Percentiles rank a stretch among this genome's conserved stretches.
phyloP scores from a whole-genome alignment of 1,140 invertebrate genomes.

The Proales similis region DNA sequence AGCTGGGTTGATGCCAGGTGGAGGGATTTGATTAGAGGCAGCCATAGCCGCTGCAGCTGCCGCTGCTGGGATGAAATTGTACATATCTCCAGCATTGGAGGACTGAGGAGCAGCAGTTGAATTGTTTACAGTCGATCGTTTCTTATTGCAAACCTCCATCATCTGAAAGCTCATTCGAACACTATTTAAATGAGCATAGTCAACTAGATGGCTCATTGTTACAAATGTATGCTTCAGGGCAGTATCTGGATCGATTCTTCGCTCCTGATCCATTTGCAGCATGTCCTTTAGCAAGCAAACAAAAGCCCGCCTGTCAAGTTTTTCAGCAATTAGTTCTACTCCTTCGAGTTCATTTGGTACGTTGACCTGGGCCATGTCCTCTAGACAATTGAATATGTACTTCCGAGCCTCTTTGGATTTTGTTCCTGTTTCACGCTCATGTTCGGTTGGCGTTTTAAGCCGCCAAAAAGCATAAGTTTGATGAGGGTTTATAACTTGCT shows the following conservation, averaged over 20 bases:
- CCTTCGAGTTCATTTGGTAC: constrained; percentile 92
- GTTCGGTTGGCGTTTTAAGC: constrained; percentile 87
- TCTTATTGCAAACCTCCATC: constrained; percentile 38
- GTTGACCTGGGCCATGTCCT: constrained; percentile 89
- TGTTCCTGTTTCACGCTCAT: constrained; percentile 91
- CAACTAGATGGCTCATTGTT: constrained; percentile 79
- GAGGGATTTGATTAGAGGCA: too few relatives aligned
- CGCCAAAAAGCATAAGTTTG: constrained; percentile 61
- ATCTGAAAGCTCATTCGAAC: constrained; percentile 24
- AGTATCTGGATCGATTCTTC: constrained; percentile 85
- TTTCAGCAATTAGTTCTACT: constrained; percentile 85
- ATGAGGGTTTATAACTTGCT: constrained; percentile 54
- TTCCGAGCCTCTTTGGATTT: constrained; percentile 98
- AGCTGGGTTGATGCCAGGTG: too few relatives aligned
- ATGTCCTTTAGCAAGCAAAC: constrained; percentile 92
- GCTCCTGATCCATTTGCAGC: constrained; percentile 93
- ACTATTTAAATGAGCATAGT: constrained; percentile 91
- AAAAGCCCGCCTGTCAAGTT: constrained; percentile 87
- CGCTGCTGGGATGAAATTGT: constrained; percentile 8
- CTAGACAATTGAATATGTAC: constrained; percentile 98
- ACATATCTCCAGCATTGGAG: background rate
- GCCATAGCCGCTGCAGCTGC: constrained; percentile 12
- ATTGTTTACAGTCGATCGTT: background rate
- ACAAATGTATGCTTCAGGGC: constrained; percentile 91
- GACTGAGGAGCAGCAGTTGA: constrained; percentile 10